Conservation (phyloP, 2,113 vertebrate species). For the Pterocles burchelli region DNA sequence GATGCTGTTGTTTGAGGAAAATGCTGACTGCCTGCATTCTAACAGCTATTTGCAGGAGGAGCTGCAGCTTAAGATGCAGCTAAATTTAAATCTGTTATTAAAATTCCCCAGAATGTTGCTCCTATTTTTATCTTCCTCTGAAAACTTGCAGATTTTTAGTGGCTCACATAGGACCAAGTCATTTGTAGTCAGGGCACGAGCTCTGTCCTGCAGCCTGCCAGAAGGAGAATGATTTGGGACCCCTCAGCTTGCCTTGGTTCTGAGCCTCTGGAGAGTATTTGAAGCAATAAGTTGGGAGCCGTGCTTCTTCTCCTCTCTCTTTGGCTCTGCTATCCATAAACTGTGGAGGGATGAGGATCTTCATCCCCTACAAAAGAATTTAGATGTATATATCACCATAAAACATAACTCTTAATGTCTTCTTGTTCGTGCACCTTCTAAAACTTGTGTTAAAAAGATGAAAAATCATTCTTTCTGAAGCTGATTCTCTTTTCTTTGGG, state of each 20-base stretch:
- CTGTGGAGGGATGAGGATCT: not conserved
- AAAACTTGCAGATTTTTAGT: conserved; percentile 17
- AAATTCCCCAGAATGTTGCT: conserved; percentile 7
- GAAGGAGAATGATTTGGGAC: not conserved
- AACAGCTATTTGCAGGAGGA: conserved; percentile 60
- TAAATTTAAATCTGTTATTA: conserved; percentile 61
- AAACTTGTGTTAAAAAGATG: not conserved
- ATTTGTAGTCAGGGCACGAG: not conserved
- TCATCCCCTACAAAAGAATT: not conserved
- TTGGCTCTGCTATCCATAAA: not conserved
- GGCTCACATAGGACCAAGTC: conserved; percentile 15
- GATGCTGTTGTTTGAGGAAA: conserved; percentile 58
- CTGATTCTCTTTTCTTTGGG: not conserved
- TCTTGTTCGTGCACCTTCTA: not conserved
- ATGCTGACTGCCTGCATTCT: conserved; percentile 75
- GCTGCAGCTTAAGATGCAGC: conserved; percentile 59
- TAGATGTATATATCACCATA: not conserved
- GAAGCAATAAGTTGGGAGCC: not conserved
- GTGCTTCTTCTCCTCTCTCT: not conserved
- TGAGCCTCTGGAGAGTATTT: not conserved
- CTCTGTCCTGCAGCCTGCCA: not conserved
- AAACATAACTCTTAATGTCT: not conserved
- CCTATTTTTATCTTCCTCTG: conserved; percentile 26
- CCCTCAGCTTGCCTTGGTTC: not conserved
- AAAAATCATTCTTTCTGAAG: not conserved